Evolutionary conservation across 2,888 invertebrate genomes (phyloP), one percentile per base, ranked within the genome.

Genomic region (Hirtodrosophila histrioides): DNA sequence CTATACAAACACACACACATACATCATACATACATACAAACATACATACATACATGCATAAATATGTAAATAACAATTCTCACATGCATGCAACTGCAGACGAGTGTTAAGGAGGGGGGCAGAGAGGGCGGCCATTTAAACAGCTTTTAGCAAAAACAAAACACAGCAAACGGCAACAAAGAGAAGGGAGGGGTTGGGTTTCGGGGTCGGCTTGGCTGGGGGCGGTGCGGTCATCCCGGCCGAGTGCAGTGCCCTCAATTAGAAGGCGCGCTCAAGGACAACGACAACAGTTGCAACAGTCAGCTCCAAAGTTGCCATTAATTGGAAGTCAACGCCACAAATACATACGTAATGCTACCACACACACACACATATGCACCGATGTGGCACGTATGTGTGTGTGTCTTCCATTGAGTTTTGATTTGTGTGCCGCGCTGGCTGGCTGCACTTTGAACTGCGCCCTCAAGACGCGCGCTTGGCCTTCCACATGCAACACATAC

Each of bases 231-330:
- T 79, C 79, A 75, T 73, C 69, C 72, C 61, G 51, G 53, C 69
- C 50, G 84, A 88, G 89, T 89, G 89, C 89, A 89, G 78, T 89
- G 90, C 86, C 89, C 89, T 88, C 87, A 86, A 84, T 84, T 82
- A 74, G 73, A 78, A 76, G 31, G 31, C 69, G 77, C 81, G 79
- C 78, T 63, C 89, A 89, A 89, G 89, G 89, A 89, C 89, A 89
- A 54, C 72, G 49, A 46, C 55, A 68, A 58, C 51, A 60, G 40
- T 50, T 65, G 33, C 66, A 76, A 39, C 69, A 69, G 48, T 53
- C 36, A 44, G 33, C 24, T 46, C 49, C 60, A 71, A 70, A 61
- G 66, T 79, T 51, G 58, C 54, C 67, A 69, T 81, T 81, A 85
- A 81, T 82, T 85, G 79, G 57, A 67, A 58, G 57, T 31, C 64